Evolutionary conservation across 2,888 invertebrate genomes (phyloP).

Genomic region (Meteorus colon): DNA sequence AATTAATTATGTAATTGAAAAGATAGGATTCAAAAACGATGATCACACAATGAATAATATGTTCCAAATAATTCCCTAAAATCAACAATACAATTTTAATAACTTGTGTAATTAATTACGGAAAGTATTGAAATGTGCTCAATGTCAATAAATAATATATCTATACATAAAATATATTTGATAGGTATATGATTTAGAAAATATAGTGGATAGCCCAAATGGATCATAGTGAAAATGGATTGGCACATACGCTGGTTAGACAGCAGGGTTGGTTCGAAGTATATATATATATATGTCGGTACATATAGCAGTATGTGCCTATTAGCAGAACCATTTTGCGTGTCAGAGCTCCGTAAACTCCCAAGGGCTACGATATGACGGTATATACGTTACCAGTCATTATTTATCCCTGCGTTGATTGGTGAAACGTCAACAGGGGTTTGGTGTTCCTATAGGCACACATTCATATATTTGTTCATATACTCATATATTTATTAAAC

Average conservation of each 20-base stretch:
- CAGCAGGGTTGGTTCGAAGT: not conserved
- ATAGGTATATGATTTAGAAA: constrained; percentile 4
- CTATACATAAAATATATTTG: not conserved
- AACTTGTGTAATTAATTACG: no score
- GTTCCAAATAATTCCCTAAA: no score
- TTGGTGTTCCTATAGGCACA: constrained; percentile 2
- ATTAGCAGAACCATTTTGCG: constrained; percentile 54
- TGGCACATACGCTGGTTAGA: constrained; percentile 24
- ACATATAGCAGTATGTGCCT: constrained; percentile 43
- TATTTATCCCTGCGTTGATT: constrained; percentile 60
- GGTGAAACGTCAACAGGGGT: constrained; percentile 48
- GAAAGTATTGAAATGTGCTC: no score
- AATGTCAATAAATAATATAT: not conserved
- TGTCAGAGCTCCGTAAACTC: constrained; percentile 53
- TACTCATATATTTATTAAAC: not conserved
- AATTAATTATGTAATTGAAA: no score
- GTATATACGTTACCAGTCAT: constrained; percentile 48
- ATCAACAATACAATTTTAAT: no score
- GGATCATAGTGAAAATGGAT: constrained; percentile 11
- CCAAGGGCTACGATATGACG: constrained; percentile 49
- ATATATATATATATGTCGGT: constrained; percentile 30
- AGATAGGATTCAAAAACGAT: no score
- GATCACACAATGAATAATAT: no score
- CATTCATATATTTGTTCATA: not conserved
- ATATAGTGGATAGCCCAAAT: constrained; percentile 25